Percentiles rank a stretch among this genome's conserved stretches.
These are phyloP conservation scores for Pterostichus madidus DNA, from an alignment of 2,888 invertebrate genomes.

Conservation along the genomic window DNA sequence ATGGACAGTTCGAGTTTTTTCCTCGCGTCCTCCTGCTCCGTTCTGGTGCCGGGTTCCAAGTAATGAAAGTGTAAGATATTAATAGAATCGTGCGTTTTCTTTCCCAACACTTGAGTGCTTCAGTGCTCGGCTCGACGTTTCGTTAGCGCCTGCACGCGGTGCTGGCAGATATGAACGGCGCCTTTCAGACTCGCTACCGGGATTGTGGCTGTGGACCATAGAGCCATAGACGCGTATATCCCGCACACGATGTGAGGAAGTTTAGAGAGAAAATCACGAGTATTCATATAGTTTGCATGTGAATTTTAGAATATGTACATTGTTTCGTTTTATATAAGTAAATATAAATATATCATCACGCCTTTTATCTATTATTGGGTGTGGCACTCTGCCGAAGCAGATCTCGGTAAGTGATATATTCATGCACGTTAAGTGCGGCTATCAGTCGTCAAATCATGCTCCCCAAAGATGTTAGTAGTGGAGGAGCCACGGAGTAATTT, in stretches of 20 bases:
- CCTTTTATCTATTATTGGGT: no score
- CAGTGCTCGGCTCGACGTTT: background rate
- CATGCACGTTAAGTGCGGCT: no score
- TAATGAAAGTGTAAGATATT: conserved; percentile 63
- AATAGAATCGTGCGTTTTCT: conserved; percentile 61
- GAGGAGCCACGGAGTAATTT: no score
- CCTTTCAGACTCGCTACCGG: conserved; percentile 22
- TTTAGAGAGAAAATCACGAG: no score
- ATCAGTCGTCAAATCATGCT: no score
- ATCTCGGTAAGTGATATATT: no score
- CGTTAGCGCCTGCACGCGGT: background rate
- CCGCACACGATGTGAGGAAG: background rate
- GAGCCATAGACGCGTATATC: background rate
- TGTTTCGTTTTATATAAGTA: no score
- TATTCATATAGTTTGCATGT: no score
- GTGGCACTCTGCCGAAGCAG: no score
- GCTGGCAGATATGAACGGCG: conserved; percentile 30
- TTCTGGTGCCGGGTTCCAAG: conserved; percentile 20
- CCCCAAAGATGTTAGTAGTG: no score
- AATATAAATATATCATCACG: no score
- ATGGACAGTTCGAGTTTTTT: conserved; percentile 47
- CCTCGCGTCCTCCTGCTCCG: background rate
- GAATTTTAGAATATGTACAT: no score
- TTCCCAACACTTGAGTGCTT: conserved; percentile 48
- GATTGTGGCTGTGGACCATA: background rate